Evolutionary conservation across 92 coral and sea anemone species (phyloP).

Genomic region (Porites divaricata): DNA sequence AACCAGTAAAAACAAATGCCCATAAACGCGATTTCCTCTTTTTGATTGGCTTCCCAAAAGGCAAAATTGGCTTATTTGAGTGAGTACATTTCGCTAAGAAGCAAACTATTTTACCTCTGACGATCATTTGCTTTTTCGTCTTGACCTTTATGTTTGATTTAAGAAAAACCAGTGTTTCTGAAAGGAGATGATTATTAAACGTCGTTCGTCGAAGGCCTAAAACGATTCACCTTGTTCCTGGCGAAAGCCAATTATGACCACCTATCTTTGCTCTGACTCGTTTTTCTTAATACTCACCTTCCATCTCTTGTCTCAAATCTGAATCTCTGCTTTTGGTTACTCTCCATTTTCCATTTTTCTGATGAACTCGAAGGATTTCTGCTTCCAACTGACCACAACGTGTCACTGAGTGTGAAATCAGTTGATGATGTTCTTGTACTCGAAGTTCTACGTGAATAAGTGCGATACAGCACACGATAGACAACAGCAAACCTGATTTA

Average conservation of each 20-base stretch:
- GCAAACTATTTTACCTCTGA: no score
- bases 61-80: no score
- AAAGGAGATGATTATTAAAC: no score
- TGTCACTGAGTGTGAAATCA: not conserved
- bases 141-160: no score
- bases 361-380: not conserved
- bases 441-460: not conserved
- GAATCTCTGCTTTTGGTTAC: not conserved
- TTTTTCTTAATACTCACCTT: not conserved
- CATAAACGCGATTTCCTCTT: no score
- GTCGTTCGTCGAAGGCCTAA: no score
- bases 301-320: not conserved
- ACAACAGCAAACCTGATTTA: not conserved
- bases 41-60: no score
- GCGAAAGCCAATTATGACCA: no score
- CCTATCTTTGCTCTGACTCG: not conserved
- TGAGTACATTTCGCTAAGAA: no score
- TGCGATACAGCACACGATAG: not conserved
- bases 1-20: not conserved
- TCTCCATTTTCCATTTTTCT: not conserved
- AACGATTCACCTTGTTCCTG: no score
- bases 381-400: not conserved
- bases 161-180: no score
- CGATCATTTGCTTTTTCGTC: no score
- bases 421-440: not conserved